Evolutionary conservation across 1,140 invertebrate genomes (phyloP).

Genomic region (Tribolium castaneum): DNA sequence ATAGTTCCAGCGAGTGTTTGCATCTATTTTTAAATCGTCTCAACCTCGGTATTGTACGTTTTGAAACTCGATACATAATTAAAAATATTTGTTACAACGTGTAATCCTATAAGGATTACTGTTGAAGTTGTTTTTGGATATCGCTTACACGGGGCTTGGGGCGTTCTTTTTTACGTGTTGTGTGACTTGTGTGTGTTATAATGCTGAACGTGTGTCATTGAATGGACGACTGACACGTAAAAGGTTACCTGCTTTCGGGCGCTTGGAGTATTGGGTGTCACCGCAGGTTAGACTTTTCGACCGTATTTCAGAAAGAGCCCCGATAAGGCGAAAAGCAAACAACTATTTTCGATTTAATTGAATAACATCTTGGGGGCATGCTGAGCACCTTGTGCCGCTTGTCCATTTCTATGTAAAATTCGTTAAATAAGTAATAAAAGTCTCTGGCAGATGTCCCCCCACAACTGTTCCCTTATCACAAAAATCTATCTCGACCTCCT

Average conservation of each 20-base stretch:
- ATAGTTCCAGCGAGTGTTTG: background rate
- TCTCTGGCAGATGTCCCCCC: background rate
- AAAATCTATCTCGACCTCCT: background rate
- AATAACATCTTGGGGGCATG: background rate
- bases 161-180: slow-evolving; percentile 15
- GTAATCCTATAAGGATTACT: slow-evolving; percentile 32
- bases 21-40: background rate
- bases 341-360: too few relatives aligned
- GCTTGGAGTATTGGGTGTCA: slow-evolving; percentile 10
- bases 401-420: background rate
- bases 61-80: slow-evolving; percentile 8
- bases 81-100: slow-evolving; percentile 24
- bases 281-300: background rate
- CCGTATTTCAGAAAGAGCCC: background rate
- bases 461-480: background rate
- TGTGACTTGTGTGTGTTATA: background rate
- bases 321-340: background rate
- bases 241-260: slow-evolving; percentile 18
- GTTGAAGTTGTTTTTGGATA: slow-evolving; percentile 21
- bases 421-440: background rate
- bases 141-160: slow-evolving; percentile 22
- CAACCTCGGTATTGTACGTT: background rate
- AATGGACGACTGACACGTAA: slow-evolving; percentile 23
- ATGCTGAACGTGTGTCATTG: slow-evolving; percentile 17
- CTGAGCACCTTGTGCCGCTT: background rate